phyloP scores from a whole-genome alignment of 1,140 invertebrate species.

The Metopolophium dirhodum region DNA sequence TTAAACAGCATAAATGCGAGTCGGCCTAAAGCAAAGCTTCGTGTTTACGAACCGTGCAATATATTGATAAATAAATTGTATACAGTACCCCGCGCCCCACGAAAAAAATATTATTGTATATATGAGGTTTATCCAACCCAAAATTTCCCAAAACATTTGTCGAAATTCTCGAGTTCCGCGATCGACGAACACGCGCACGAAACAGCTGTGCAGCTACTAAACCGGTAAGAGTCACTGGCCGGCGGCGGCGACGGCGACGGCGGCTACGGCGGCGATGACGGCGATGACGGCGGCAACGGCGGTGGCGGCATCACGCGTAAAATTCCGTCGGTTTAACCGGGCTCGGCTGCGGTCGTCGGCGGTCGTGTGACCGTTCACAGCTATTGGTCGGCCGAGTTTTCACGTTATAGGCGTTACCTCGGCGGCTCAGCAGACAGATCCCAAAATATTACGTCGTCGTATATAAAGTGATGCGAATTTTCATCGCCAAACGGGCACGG shows the following conservation, averaged over 20 bases:
- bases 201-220: conserved; percentile 45
- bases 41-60: too few species aligned
- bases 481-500: conserved; percentile 12
- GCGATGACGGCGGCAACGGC: not conserved
- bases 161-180: not conserved
- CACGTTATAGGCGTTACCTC: conserved; percentile 39
- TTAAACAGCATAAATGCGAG: not conserved
- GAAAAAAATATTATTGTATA: too few species aligned
- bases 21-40: too few species aligned
- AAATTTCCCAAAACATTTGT: too few species aligned
- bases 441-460: conserved; percentile 34
- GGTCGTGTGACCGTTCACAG: not conserved
- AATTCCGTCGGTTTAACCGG: conserved; percentile 22
- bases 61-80: too few species aligned
- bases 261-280: not conserved
- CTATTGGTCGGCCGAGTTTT: conserved; percentile 54
- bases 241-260: not conserved
- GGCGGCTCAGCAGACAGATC: not conserved
- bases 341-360: not conserved
- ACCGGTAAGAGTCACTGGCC: conserved; percentile 49
- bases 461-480: conserved; percentile 31
- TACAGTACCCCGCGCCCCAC: too few species aligned
- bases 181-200: not conserved
- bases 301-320: conserved; percentile 9
- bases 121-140: not conserved